Conservation (phyloP, 1,140 invertebrate genomes). For the Psix sp. region DNA sequence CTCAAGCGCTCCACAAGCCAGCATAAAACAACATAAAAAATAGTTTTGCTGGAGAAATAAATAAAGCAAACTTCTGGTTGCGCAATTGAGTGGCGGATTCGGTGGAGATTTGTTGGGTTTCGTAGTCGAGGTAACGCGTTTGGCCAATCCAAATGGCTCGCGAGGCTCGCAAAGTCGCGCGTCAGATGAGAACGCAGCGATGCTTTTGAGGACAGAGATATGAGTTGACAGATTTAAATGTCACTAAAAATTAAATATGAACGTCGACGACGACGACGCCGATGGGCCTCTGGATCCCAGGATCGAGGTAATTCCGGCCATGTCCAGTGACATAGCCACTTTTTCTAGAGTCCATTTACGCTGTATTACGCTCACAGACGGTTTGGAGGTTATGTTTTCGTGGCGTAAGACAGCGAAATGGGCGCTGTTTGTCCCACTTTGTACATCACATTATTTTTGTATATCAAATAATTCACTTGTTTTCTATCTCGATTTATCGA, state of each 20-base stretch:
- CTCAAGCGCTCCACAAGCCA: no score
- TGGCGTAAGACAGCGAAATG: constrained; percentile 15
- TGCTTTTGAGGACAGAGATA: constrained; percentile 24
- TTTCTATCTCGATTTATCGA: neutral
- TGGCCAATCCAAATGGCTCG: no score
- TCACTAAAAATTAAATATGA: constrained; percentile 69
- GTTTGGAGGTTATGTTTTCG: constrained; percentile 50
- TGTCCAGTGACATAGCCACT: constrained; percentile 1
- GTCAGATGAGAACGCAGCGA: no score
- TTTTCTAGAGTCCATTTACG: constrained; percentile 4
- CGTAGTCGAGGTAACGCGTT: no score
- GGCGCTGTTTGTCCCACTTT: constrained; percentile 66
- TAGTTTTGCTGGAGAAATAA: no score
- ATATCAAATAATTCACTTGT: neutral
- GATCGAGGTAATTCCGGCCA: constrained; percentile 69
- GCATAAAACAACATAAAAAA: no score
- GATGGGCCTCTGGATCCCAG: constrained; percentile 73
- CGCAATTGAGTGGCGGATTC: no score
- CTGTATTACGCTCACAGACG: constrained; percentile 2
- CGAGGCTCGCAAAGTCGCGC: no score
- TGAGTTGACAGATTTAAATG: constrained; percentile 66
- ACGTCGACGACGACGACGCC: constrained; percentile 70
- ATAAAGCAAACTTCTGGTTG: no score
- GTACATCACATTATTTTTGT: constrained; percentile 52
- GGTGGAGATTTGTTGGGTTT: no score